Conservation (phyloP, 2,113 vertebrate genomes). For the Poeciliopsis retropinna region DNA sequence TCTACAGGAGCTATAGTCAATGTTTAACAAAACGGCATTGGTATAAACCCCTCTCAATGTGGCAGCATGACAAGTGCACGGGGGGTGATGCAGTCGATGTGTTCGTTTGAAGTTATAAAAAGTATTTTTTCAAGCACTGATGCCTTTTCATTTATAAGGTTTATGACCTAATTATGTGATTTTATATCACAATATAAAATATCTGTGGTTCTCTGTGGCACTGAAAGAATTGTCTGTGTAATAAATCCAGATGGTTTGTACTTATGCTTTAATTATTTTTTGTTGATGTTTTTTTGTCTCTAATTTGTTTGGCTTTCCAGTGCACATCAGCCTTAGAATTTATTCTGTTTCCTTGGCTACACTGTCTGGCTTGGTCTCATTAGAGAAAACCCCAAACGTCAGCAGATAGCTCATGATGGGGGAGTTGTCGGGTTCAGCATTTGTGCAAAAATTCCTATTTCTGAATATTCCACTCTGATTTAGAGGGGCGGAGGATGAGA, state of each 20-base stretch:
- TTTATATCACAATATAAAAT: neutral
- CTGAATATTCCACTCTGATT: constrained; percentile 35
- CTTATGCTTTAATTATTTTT: neutral
- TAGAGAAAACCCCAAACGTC: constrained; percentile 37
- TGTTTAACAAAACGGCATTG: no score
- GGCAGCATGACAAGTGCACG: neutral
- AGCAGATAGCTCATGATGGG: constrained; percentile 34
- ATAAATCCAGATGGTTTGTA: neutral
- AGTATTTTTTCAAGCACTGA: neutral
- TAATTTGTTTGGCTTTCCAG: neutral
- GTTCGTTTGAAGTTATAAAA: neutral
- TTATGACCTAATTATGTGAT: neutral
- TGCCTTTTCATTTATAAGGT: neutral
- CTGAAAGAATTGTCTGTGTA: neutral
- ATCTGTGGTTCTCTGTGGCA: neutral
- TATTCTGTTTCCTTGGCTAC: constrained; percentile 13
- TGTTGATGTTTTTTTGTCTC: neutral
- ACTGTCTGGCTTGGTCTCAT: constrained; percentile 38
- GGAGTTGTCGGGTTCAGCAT: neutral
- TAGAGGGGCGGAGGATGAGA: neutral
- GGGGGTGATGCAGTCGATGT: neutral
- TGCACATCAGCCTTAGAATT: constrained; percentile 1
- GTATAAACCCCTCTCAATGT: neutral
- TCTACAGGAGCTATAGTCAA: no score
- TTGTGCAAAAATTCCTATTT: neutral